These are phyloP conservation scores for Acanthopagrus latus DNA, from an alignment of 2,797 vertebrate genomes.

Conservation along the genomic window DNA sequence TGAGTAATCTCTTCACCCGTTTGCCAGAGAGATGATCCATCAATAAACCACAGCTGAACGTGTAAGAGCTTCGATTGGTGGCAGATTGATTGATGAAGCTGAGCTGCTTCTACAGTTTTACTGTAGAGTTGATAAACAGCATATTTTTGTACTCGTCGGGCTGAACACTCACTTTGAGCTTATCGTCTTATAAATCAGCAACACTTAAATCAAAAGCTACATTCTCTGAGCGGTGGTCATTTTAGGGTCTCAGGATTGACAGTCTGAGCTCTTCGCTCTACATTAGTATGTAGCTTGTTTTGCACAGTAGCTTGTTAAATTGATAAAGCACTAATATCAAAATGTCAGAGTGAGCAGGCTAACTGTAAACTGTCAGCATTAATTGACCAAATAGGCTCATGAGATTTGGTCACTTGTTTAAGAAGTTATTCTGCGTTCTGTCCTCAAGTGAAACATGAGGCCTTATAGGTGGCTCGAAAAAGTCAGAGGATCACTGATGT, in stretches of 20 bases:
- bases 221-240: no score
- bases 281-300: neutral
- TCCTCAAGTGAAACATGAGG: neutral
- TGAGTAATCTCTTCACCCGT: neutral
- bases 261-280: neutral
- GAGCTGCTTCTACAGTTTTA: neutral
- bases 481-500: neutral
- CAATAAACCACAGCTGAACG: constrained; percentile 2
- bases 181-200: neutral
- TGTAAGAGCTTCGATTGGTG: neutral
- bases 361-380: neutral
- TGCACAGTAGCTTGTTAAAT: neutral
- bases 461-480: neutral
- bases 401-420: neutral
- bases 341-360: no score
- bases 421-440: neutral
- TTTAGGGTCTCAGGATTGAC: neutral
- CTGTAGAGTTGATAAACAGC: neutral
- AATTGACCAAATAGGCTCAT: neutral
- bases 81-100: neutral
- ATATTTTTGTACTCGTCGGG: neutral
- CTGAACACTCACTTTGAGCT: neutral
- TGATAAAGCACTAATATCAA: neutral
- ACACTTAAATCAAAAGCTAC: neutral
- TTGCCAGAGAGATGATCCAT: neutral